Conservation (phyloP, 2,888 invertebrate species). For the Polydrusus cervinus region DNA sequence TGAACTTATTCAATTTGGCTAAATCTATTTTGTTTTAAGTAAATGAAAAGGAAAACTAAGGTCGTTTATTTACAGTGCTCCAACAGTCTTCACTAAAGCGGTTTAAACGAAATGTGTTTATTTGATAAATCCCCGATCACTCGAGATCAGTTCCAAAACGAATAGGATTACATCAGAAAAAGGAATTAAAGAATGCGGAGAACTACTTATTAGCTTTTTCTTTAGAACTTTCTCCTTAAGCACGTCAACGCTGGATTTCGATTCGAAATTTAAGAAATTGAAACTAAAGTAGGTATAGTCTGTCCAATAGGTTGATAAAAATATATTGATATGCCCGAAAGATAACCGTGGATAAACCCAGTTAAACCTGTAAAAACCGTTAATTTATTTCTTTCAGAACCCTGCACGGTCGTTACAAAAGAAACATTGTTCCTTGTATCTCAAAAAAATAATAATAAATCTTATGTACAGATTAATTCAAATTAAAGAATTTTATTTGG, state of each 20-base stretch:
- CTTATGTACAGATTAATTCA: no score
- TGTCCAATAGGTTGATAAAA: neutral
- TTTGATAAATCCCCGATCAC: constrained; percentile 52
- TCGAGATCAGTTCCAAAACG: constrained; percentile 48
- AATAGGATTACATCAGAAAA: constrained; percentile 50
- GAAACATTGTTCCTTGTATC: no score
- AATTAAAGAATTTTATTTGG: no score
- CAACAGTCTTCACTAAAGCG: constrained; percentile 50
- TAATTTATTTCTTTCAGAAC: no score
- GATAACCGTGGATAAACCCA: no score
- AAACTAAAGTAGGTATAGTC: constrained; percentile 17
- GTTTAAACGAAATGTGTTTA: constrained; percentile 52
- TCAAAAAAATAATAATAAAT: no score
- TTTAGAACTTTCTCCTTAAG: constrained; percentile 36
- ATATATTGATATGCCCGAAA: neutral
- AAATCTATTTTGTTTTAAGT: constrained; percentile 27
- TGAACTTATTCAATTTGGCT: constrained; percentile 32
- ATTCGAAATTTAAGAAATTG: constrained; percentile 37
- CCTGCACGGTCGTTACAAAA: no score
- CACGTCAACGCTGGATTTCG: constrained; percentile 35
- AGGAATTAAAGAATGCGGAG: constrained; percentile 46
- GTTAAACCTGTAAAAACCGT: neutral
- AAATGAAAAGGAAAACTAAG: constrained; percentile 42
- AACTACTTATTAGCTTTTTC: constrained; percentile 50
- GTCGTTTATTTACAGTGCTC: constrained; percentile 43